Evolutionary conservation across 2,797 vertebrate species (phyloP).

Genomic region (Acomys russatus): DNA sequence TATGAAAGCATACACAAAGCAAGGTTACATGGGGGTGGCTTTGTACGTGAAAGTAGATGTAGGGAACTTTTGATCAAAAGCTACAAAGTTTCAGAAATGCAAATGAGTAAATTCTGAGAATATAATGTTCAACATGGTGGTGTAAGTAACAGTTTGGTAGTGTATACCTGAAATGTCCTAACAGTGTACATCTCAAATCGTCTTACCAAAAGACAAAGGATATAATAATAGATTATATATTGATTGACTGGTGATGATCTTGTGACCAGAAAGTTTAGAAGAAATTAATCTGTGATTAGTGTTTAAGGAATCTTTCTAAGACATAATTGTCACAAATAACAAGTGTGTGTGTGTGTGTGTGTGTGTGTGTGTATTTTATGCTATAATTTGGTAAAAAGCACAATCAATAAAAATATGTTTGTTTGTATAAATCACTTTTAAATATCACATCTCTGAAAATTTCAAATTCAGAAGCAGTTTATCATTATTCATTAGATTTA

Average conservation of each 20-base stretch:
- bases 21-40: not conserved
- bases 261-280: not conserved
- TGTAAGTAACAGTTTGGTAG: not conserved
- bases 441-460: slow-evolving; percentile 7
- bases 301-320: not conserved
- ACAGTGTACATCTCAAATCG: not conserved
- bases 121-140: not conserved
- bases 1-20: slow-evolving; percentile 14
- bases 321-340: not conserved
- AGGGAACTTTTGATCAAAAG: not conserved
- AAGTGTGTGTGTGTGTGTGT: not conserved
- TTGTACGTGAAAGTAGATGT: not conserved
- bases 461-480: not conserved
- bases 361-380: not conserved
- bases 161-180: not conserved
- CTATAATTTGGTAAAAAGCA: not conserved
- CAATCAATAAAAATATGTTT: not conserved
- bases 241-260: not conserved
- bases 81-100: not conserved
- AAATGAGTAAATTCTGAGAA: not conserved
- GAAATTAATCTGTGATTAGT: not conserved
- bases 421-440: not conserved
- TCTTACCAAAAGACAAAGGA: not conserved
- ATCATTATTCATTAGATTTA: not conserved
- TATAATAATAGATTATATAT: not conserved